Base-by-base conservation (phyloP, 2,113 vertebrate species). In the Datnioides undecimradiatus region DNA sequence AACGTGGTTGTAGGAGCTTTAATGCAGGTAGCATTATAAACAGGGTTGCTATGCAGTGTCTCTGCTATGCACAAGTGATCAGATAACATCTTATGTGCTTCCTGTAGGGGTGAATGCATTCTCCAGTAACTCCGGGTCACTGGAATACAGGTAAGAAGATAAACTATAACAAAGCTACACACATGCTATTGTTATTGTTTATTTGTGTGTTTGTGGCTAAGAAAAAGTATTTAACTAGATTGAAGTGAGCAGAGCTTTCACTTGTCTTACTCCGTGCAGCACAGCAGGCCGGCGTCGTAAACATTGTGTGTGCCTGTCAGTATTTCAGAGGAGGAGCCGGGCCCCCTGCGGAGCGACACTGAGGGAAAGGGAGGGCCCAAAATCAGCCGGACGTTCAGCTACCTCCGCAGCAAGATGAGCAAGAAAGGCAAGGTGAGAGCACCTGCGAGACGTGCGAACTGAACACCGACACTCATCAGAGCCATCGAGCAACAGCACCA, bases 321-420 rank as follows among this genome's bases (percentile, higher is more conserved):
- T 86, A 96, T 97, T 85, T 95, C 94, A 19, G 97, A 98, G 90
- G 97, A 98, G 83, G 95, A 95, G 76, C 92, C 90, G 0, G 95
- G 95, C 33, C 95, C 95, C 0, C 91, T 95, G 49, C 93, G 94
- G 70, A 96, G 93, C 46, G 95, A 95, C 59, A 82, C 80, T 1
- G 96, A 97, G 79, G 96, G 94, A 83, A 97, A 95, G 91, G 89
- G 95, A 77, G 96, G 86, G 31, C 97, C 97, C 10, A 98, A 96
- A 93, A 97, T 99, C 84, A 97, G 96, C 73, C 96, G 97, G 25
- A 98, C 97, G 0, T 98, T 99, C 94, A 99, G 97, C 95, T 99
- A 97, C 94, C 95, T 99, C 91, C 97, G 89, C 93, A 98, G 94
- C 91, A 98, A 98, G 93, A 99, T 99, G 96, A 97, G 94, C 79